phyloP scores from a whole-genome alignment of 2,888 invertebrate genomes.

The Sclerodermus sp. region DNA sequence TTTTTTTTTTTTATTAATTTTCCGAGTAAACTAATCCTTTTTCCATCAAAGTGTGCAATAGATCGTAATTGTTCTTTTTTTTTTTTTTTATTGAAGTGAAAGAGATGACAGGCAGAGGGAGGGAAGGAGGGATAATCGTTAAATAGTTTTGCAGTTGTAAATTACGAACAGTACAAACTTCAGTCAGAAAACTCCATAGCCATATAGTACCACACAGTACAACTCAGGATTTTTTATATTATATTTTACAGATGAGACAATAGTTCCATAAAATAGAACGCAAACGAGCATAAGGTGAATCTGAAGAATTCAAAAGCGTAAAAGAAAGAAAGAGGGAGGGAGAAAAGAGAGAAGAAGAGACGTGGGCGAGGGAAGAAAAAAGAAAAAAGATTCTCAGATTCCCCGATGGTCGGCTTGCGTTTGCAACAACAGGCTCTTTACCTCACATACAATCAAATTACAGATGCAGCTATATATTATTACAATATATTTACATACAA shows the following conservation, averaged over 20 bases:
- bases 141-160: too few relatives aligned
- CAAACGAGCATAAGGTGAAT: slow-evolving; percentile 4
- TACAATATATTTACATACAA: slow-evolving; percentile 57
- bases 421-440: slow-evolving; percentile 51
- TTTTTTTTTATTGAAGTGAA: too few relatives aligned
- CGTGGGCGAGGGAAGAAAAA: neutral
- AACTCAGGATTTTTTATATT: slow-evolving; percentile 59
- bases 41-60: too few relatives aligned
- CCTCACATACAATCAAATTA: slow-evolving; percentile 58
- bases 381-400: too few relatives aligned
- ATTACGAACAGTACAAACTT: slow-evolving; percentile 32
- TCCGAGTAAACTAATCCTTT: too few relatives aligned
- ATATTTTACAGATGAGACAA: slow-evolving; percentile 59
- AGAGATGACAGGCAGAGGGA: too few relatives aligned
- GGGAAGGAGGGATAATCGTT: too few relatives aligned
- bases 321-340: neutral
- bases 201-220: slow-evolving; percentile 59
- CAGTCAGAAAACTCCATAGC: slow-evolving; percentile 53
- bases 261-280: slow-evolving; percentile 49
- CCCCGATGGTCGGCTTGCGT: neutral
- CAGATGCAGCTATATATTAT: slow-evolving; percentile 57
- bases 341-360: neutral
- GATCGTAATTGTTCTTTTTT: too few relatives aligned
- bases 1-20: too few relatives aligned
- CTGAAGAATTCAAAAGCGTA: slow-evolving; percentile 13